Base-by-base conservation (phyloP, 2,888 invertebrate species). In the Thalpophila matura region DNA sequence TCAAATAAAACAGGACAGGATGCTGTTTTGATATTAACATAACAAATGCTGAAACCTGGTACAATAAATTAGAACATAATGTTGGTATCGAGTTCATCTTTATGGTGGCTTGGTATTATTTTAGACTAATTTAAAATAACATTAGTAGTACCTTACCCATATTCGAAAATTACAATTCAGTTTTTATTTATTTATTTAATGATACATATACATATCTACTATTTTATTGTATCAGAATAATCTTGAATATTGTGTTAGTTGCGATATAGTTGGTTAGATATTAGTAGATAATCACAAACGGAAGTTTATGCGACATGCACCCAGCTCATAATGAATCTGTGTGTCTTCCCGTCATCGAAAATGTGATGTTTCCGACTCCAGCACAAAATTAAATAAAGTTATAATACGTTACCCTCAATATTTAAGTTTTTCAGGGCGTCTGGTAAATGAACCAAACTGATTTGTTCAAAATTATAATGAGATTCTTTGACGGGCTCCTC, bases 251-350 rank as follows among this genome's bases (percentile, higher is more conserved):
- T 31, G 16, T 53, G 75, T 74, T 74, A 71, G 75, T 74, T 37
- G 70, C 62, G 35, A 31, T 38, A 63, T 43, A 46, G 38, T 51
- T 75, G 16, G 69, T 77, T 78, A 74, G 18, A 10, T 57, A 51
- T 74, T 79, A 75, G 71, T 79, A 66, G 53, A 59, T 42, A 54
- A 54, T 59, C 26, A 58, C 63, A 75, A 74, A 62, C 59, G 75
- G 51, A 69, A 62, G 35, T 56, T 35, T 55, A 77, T 71, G 80
- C 64, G 61, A 77, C 90, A 90, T 91, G 91, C 91, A 90, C 87
- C 86, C 91, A 91, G 88, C 89, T 88, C 86, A 75, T 66, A 86
- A 82, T 83, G 86, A 89, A 92, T 94, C 94, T 94, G 94, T 94
- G 93, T 94, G 94, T 95, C 95, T 93, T 91, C 92, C 83, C 75